A percentile compares a stretch with the other conserved stretches of the same genome.
These are phyloP conservation scores for Hypsopygia costalis DNA, from an alignment of 2,888 invertebrate genomes.

Conservation along the genomic window DNA sequence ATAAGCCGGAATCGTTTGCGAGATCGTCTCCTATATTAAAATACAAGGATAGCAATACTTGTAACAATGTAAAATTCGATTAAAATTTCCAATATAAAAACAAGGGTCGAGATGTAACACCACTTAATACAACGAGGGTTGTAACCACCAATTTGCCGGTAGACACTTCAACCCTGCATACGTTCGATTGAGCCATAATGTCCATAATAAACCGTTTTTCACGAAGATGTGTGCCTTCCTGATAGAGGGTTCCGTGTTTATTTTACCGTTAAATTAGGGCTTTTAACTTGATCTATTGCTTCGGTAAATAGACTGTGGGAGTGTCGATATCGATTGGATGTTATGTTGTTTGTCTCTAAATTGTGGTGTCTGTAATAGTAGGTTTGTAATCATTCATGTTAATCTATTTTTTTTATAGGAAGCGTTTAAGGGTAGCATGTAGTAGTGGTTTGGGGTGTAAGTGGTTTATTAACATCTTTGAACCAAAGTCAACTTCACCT, in stretches of 20 bases:
- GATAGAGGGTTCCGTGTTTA: constrained; percentile 56
- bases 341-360: constrained; percentile 3
- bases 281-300: constrained; percentile 62
- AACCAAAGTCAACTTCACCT: too few relatives aligned
- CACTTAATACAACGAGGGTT: constrained; percentile 17
- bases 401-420: too few relatives aligned
- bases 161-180: constrained; percentile 54
- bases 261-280: constrained; percentile 46
- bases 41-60: background rate
- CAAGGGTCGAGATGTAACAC: constrained; percentile 22
- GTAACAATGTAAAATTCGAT: background rate
- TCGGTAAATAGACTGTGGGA: constrained; percentile 31
- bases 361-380: too few relatives aligned
- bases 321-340: constrained; percentile 17
- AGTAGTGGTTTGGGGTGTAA: too few relatives aligned
- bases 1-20: too few relatives aligned
- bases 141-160: constrained; percentile 60
- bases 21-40: too few relatives aligned
- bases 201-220: constrained; percentile 49
- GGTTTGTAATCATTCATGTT: too few relatives aligned
- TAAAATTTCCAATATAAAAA: constrained; percentile 6
- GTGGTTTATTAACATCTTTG: too few relatives aligned
- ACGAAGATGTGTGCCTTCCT: constrained; percentile 58
- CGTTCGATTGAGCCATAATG: constrained; percentile 72
- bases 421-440: too few relatives aligned